A percentile compares a stretch with the other conserved stretches of the same genome.
Evolutionary conservation across 35 echinoderm and acorn worm genomes (phyloP).

Genomic region (Nesometra sesokonis): DNA sequence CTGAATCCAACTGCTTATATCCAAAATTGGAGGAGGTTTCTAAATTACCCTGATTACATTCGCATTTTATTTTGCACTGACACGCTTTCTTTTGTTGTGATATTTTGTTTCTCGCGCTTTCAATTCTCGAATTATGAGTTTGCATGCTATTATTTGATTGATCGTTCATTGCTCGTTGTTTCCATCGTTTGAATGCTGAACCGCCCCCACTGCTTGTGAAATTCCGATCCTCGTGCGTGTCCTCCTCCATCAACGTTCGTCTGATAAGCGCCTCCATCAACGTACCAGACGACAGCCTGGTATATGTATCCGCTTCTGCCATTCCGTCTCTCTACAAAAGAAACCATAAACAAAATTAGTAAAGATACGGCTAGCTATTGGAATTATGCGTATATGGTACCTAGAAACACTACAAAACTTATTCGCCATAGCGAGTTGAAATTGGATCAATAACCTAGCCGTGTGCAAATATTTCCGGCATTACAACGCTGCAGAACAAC

Average conservation of each 20-base stretch:
- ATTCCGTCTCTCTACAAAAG: not conserved
- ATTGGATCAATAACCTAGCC: not conserved
- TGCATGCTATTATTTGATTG: not conserved
- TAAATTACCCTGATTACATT: not conserved
- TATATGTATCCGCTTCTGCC: conserved; percentile 14
- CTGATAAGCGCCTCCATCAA: conserved; percentile 91
- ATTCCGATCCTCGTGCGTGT: conserved; percentile 1
- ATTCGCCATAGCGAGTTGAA: not conserved
- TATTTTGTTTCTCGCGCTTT: no score
- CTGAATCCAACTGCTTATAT: no score
- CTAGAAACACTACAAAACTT: not conserved
- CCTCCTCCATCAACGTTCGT: conserved; percentile 72
- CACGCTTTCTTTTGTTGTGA: not conserved
- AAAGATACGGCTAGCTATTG: no score
- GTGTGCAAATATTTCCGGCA: not conserved
- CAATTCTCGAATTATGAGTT: not conserved
- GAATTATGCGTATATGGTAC: no score
- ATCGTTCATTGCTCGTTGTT: not conserved
- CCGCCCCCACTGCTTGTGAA: not conserved
- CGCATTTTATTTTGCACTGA: not conserved
- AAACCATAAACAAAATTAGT: not conserved
- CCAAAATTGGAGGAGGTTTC: no score
- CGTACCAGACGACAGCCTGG: conserved; percentile 78
- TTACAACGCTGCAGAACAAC: not conserved
- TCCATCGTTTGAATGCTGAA: not conserved